A percentile compares a stretch with the other conserved stretches of the same genome.
Conservation (phyloP, 2,797 vertebrate species). For the Apogon hyalosoma region DNA sequence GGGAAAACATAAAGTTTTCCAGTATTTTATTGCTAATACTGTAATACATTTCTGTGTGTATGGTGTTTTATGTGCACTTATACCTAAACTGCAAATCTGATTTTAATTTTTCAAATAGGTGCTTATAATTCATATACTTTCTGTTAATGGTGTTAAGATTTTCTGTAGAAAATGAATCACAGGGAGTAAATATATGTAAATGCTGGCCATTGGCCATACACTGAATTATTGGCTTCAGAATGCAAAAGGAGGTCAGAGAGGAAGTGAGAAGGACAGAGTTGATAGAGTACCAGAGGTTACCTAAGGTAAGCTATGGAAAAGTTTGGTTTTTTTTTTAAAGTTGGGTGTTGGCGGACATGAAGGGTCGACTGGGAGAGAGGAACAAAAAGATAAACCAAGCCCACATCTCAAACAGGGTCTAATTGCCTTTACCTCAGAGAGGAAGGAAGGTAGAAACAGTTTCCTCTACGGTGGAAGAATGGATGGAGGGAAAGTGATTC, state of each 20-base stretch:
- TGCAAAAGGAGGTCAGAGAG: slow-evolving; percentile 17
- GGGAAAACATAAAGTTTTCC: not conserved
- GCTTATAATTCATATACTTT: not conserved
- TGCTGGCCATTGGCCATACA: not conserved
- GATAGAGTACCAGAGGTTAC: slow-evolving; percentile 29
- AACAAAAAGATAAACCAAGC: slow-evolving; percentile 57
- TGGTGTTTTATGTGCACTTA: not conserved
- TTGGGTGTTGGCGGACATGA: slow-evolving; percentile 38
- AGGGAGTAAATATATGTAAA: not conserved
- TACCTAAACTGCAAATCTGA: not conserved
- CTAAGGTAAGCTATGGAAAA: slow-evolving; percentile 31
- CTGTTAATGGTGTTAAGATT: not conserved
- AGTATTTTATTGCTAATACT: not conserved
- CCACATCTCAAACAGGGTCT: slow-evolving; percentile 71
- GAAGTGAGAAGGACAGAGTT: slow-evolving; percentile 23
- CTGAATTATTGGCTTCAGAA: not conserved
- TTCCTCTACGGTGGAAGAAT: slow-evolving; percentile 33
- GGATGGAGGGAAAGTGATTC: slow-evolving; percentile 57
- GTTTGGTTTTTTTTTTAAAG: slow-evolving; percentile 56
- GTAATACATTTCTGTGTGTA: not conserved
- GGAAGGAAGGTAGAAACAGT: slow-evolving; percentile 29
- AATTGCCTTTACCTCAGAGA: slow-evolving; percentile 76
- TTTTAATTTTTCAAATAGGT: not conserved
- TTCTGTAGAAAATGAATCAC: not conserved
- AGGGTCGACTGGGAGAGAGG: slow-evolving; percentile 28